Conservation (phyloP, 1,140 invertebrate species). For the Aphaenogaster rudis region DNA sequence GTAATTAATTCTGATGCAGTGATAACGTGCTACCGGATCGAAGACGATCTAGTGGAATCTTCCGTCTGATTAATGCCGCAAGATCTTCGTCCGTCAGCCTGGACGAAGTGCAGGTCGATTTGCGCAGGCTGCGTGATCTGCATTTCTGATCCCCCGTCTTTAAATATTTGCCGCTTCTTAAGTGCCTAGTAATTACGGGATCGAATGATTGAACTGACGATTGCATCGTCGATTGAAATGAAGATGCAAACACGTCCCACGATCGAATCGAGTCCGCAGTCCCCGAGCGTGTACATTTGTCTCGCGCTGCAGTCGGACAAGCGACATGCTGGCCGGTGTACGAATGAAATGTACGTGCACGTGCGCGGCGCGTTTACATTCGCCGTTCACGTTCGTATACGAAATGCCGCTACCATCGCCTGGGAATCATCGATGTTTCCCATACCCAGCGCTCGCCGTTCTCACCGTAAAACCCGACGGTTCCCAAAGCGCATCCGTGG, state of each 20-base stretch:
- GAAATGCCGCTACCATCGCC: constrained; percentile 64
- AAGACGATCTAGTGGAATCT: constrained; percentile 32
- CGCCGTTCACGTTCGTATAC: constrained; percentile 59
- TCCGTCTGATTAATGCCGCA: constrained; percentile 15
- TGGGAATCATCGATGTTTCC: constrained; percentile 80
- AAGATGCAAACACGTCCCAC: constrained; percentile 4
- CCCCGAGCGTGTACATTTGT: background rate
- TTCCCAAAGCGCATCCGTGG: constrained; percentile 75
- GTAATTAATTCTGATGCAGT: constrained; percentile 40
- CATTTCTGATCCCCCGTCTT: background rate
- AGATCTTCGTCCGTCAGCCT: background rate
- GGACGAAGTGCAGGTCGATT: background rate
- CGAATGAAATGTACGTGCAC: constrained; percentile 34
- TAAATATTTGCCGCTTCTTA: background rate
- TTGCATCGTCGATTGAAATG: background rate
- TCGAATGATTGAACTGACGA: background rate
- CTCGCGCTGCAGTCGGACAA: background rate
- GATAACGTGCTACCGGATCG: constrained; percentile 13
- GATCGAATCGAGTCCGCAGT: background rate
- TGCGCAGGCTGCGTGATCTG: background rate
- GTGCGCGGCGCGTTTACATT: constrained; percentile 66
- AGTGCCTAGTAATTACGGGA: background rate
- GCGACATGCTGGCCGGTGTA: background rate
- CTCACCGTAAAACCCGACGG: constrained; percentile 73
- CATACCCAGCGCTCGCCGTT: constrained; percentile 77